Evolutionary conservation across 2,113 vertebrate genomes (phyloP).

Genomic region (Egretta garzetta): DNA sequence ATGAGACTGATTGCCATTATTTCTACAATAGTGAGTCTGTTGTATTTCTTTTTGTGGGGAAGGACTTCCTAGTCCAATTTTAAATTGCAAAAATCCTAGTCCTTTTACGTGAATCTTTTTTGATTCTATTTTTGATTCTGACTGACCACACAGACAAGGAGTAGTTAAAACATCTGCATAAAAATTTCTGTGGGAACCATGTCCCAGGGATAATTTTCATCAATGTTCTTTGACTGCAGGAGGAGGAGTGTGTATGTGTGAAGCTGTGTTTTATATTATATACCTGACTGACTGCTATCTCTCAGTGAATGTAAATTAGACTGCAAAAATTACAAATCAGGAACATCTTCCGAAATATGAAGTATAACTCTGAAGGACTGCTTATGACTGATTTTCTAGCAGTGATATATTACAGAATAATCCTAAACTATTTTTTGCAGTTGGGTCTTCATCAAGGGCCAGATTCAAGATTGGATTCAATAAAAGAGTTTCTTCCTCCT

Average conservation of each 20-base stretch:
- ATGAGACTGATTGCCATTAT: background rate
- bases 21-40: background rate
- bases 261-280: background rate
- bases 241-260: background rate
- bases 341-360: background rate
- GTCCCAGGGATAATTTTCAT: background rate
- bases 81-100: background rate
- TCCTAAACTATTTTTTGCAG: background rate
- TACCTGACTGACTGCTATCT: conserved; percentile 2
- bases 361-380: background rate
- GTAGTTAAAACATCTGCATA: background rate
- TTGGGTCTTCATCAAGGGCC: background rate
- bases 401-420: background rate
- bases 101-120: background rate
- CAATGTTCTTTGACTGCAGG: fast-evolving
- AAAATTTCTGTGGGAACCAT: background rate
- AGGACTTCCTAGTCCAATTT: background rate
- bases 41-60: background rate
- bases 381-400: background rate
- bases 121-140: background rate
- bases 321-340: background rate
- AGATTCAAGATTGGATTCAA: background rate
- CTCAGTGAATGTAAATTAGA: background rate
- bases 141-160: background rate
- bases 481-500: background rate